Conservation (phyloP, 1,140 invertebrate species). For the Chrysomallon squamiferum region DNA sequence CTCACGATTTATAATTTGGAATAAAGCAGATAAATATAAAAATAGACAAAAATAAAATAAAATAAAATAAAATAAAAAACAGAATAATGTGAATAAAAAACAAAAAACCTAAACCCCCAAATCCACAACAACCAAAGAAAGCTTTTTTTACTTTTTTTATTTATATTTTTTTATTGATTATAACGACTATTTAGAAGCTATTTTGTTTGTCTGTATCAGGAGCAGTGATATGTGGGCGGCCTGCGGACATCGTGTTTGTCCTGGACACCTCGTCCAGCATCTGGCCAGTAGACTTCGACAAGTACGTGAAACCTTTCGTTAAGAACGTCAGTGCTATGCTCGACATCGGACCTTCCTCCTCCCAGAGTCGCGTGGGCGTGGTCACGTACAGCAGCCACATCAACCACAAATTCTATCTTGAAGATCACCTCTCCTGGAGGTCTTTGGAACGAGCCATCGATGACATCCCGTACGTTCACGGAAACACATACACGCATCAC, state of each 20-base stretch:
- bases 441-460: constrained; percentile 5
- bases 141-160: no score
- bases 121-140: no score
- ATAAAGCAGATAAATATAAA: no score
- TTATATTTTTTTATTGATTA: no score
- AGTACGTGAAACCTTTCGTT: constrained; percentile 27
- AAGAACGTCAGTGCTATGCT: constrained; percentile 40
- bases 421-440: constrained; percentile 9
- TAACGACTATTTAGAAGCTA: no score
- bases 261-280: constrained; percentile 44
- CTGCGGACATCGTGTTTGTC: constrained; percentile 44
- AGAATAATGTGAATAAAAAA: no score
- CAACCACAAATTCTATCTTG: constrained; percentile 28
- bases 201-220: no score
- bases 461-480: constrained; percentile 13
- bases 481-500: constrained; percentile 16
- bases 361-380: constrained; percentile 43
- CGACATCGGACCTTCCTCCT: constrained; percentile 32
- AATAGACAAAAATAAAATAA: no score
- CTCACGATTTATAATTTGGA: no score
- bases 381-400: constrained; percentile 35
- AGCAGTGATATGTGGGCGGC: no score
- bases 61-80: no score
- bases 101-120: no score
- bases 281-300: constrained; percentile 30